Conservation (phyloP, 2,888 invertebrate genomes). For the Julus scanicus region DNA sequence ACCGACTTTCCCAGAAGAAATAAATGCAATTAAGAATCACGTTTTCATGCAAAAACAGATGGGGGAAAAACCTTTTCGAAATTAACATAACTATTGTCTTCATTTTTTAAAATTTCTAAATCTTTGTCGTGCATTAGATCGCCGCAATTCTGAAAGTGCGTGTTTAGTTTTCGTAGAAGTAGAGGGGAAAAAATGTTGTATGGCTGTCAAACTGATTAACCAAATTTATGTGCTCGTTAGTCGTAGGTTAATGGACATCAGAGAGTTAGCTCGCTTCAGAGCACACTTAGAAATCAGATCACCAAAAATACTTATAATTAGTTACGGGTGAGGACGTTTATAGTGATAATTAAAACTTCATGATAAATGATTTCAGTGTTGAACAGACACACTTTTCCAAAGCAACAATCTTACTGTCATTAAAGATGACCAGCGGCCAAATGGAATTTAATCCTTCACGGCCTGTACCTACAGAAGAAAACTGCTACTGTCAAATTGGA, state of each 20-base stretch:
- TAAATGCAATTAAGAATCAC: not conserved
- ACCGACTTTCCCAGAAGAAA: not conserved
- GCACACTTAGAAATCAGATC: not conserved
- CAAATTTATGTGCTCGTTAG: slow-evolving; percentile 42
- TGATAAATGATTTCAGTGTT: not conserved
- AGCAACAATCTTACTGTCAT: not conserved
- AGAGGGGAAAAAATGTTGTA: not conserved
- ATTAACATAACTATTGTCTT: not conserved
- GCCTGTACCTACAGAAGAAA: no score
- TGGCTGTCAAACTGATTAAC: slow-evolving; percentile 42
- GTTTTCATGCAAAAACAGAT: slow-evolving; percentile 16
- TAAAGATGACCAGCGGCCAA: not conserved
- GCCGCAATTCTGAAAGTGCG: not conserved
- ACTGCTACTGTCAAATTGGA: not conserved
- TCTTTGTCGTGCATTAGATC: not conserved
- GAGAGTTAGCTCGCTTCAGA: slow-evolving; percentile 18
- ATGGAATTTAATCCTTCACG: not conserved
- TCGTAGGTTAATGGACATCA: slow-evolving; percentile 24
- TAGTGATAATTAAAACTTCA: slow-evolving; percentile 10
- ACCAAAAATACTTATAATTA: slow-evolving; percentile 28
- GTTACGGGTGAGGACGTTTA: slow-evolving; percentile 21
- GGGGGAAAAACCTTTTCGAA: not conserved
- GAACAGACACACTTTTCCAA: not conserved
- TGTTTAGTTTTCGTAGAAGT: not conserved
- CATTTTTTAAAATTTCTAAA: not conserved